phyloP scores from a whole-genome alignment of 2,113 vertebrate species.

The Rhynchopsitta pachyrhyncha region DNA sequence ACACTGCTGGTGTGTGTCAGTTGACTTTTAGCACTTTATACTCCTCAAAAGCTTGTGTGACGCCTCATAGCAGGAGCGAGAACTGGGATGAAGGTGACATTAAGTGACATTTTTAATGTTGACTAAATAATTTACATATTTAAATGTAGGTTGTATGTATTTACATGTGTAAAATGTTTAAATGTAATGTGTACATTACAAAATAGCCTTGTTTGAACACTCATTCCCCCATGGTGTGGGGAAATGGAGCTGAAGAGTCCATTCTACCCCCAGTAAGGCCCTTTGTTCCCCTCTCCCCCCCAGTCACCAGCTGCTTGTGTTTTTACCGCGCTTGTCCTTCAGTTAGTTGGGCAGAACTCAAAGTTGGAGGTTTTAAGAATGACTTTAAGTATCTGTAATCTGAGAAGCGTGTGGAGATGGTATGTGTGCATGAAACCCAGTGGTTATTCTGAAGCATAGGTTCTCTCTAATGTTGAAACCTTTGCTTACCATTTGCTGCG shows the following conservation, averaged over 20 bases:
- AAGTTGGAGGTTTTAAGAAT: neutral
- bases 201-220: neutral
- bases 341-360: neutral
- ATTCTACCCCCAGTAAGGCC: rapidly evolving
- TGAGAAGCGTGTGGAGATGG: neutral
- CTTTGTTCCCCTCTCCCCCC: neutral
- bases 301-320: neutral
- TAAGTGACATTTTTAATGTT: neutral
- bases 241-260: neutral
- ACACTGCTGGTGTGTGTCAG: neutral
- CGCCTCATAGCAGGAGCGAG: neutral
- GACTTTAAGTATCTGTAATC: neutral
- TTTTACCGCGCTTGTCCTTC: neutral
- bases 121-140: neutral
- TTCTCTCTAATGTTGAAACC: neutral
- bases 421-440: neutral
- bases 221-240: rapidly evolving
- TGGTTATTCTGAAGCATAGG: neutral
- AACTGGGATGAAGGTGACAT: neutral
- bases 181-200: neutral
- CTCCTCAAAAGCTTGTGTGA: neutral
- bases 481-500: neutral
- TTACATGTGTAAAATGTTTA: neutral
- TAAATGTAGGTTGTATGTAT: neutral
- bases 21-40: neutral